Evolutionary conservation across 2,888 invertebrate species (phyloP).

Genomic region (Phaonia tiefii): DNA sequence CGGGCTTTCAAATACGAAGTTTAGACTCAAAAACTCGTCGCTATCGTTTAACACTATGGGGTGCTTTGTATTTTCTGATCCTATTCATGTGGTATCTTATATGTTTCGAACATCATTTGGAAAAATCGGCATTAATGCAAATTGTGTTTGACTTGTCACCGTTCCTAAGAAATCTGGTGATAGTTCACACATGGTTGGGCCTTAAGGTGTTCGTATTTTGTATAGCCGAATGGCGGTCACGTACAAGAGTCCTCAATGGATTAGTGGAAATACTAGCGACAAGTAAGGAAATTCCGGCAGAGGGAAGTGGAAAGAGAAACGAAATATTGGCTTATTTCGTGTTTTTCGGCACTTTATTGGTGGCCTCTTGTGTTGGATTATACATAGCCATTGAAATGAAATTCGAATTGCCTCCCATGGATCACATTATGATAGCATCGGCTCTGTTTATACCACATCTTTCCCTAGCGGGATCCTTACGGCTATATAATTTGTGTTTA

Average conservation of each 20-base stretch:
- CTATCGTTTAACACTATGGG: constrained; percentile 68
- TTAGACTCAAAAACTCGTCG: constrained; percentile 65
- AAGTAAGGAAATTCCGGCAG: constrained; percentile 30
- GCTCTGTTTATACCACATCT: constrained; percentile 77
- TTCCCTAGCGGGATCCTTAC: constrained; percentile 70
- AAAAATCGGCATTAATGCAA: constrained; percentile 69
- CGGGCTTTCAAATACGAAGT: constrained; percentile 71
- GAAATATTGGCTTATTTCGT: constrained; percentile 69
- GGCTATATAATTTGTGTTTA: constrained; percentile 66
- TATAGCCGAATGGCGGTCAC: constrained; percentile 69
- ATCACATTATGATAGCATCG: constrained; percentile 72
- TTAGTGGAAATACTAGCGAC: constrained; percentile 65
- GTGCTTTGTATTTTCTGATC: constrained; percentile 66
- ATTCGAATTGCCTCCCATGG: constrained; percentile 74
- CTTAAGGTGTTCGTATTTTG: constrained; percentile 71
- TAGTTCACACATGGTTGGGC: constrained; percentile 73
- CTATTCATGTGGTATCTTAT: constrained; percentile 68
- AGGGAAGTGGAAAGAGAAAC: constrained; percentile 47
- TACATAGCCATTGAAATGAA: constrained; percentile 76
- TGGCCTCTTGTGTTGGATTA: constrained; percentile 69
- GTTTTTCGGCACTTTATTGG: constrained; percentile 70
- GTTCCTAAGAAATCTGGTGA: constrained; percentile 71
- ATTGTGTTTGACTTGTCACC: constrained; percentile 73
- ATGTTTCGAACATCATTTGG: constrained; percentile 75
- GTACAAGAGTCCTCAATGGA: constrained; percentile 67